Conservation (phyloP, 2,888 invertebrate genomes). For the Ectobius pallidus region DNA sequence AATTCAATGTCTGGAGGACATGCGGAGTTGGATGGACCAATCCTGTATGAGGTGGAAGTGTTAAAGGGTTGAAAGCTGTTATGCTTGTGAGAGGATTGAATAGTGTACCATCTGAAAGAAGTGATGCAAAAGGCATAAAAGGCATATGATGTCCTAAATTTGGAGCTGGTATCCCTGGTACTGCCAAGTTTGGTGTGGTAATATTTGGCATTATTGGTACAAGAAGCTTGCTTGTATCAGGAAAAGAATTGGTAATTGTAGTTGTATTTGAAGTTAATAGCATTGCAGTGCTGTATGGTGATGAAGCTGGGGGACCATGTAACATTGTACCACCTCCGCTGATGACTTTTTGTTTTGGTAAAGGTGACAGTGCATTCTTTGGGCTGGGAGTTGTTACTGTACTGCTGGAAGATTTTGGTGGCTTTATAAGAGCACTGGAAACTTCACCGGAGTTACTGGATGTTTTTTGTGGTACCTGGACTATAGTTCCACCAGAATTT, state of each 20-base stretch:
- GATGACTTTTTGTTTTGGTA: constrained; percentile 17
- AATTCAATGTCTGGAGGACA: background rate
- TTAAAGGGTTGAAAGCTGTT: constrained; percentile 72
- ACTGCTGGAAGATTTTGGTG: constrained; percentile 30
- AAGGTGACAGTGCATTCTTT: constrained; percentile 15
- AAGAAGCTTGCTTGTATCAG: constrained; percentile 61
- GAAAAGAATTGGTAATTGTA: constrained; percentile 44
- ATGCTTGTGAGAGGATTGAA: constrained; percentile 69
- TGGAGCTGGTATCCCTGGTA: constrained; percentile 55
- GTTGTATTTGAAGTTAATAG: constrained; percentile 48
- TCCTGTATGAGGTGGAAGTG: constrained; percentile 54
- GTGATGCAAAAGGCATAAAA: constrained; percentile 51
- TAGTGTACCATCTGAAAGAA: constrained; percentile 46
- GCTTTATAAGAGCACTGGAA: constrained; percentile 26
- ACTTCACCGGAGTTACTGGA: background rate
- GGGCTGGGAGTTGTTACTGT: constrained; percentile 30
- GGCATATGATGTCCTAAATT: constrained; percentile 47
- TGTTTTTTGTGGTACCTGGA: constrained; percentile 49
- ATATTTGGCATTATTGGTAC: constrained; percentile 63
- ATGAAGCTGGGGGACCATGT: constrained; percentile 24
- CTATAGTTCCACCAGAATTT: constrained; percentile 78
- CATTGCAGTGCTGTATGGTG: constrained; percentile 28
- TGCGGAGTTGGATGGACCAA: constrained; percentile 24
- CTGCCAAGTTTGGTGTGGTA: constrained; percentile 61
- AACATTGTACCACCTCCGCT: constrained; percentile 15